Base-by-base conservation (phyloP, 2,888 invertebrate species). In the Dicycla oo region DNA sequence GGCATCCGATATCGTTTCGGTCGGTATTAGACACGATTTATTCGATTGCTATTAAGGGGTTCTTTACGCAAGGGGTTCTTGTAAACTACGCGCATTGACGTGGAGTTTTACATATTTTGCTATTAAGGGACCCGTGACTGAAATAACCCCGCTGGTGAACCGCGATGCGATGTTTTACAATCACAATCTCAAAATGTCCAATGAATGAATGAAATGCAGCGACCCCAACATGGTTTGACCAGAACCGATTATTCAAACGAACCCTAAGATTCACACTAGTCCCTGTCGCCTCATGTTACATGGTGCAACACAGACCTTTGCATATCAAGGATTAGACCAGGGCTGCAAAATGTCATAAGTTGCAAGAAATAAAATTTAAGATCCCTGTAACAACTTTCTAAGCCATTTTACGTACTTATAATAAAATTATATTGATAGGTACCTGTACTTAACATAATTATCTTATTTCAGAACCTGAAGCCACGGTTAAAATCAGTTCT, bases 401-500 rank as follows among this genome's bases (percentile, higher is more conserved):
- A 38, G 20, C 23, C n/a, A 58, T 47, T 45, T 45, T 45, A 61
- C 10, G 2, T 26, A 54, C 26, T 40, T 40, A 18, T 18, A 49
- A n/a, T 18, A 30, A 43, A 66, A 73, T 40, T 0, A 8, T 49
- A 40, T 34, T n/a, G n/a, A n/a, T n/a, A n/a, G n/a, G n/a, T n/a
- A n/a, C n/a, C n/a, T n/a, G n/a, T n/a, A 10, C 34, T 3, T 43
- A 26, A 57, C 7, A 26, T 38, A 18, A n/a, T 57, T 57, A 47
- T 34, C n/a, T 73, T 30, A 70, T 87, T 92, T 60, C 92, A 95
- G 95, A 78, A 83, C 15, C 76, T 88, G 11, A 93, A 93, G 71
- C 87, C 91, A 26, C 91, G 92, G 75, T 69, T 90, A 81, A 95
- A 94, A 82, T 91, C 94, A 3, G 93, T 73, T 2, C 69, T 95